Percentiles rank a stretch among this genome's conserved stretches.
Conservation (phyloP, 2,888 invertebrate genomes). For the Carterocephalus palaemon region DNA sequence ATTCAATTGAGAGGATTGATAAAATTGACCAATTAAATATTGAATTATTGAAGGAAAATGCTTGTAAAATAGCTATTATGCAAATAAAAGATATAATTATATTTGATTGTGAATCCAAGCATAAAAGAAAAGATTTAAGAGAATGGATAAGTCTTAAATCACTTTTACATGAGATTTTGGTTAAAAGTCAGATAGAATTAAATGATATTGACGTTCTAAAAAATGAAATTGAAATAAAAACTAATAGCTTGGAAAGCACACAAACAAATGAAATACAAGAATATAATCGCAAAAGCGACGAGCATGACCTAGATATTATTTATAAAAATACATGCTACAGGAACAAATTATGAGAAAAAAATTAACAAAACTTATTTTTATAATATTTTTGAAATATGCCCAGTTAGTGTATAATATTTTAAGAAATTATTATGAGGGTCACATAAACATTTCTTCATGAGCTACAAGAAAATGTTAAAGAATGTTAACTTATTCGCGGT, state of each 20-base stretch:
- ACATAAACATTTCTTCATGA: no score
- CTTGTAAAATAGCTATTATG: slow-evolving; percentile 33
- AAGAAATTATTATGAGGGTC: no score
- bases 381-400: no score
- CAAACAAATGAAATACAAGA: slow-evolving; percentile 5
- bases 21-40: background rate
- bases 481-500: no score
- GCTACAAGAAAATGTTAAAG: no score
- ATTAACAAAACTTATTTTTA: background rate
- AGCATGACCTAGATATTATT: slow-evolving; percentile 1
- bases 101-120: slow-evolving; percentile 24
- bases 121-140: slow-evolving; percentile 10
- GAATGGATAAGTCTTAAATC: slow-evolving; percentile 36
- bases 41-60: background rate
- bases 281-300: background rate
- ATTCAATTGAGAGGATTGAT: no score
- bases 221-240: slow-evolving; percentile 35
- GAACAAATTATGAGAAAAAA: background rate
- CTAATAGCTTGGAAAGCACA: slow-evolving; percentile 23
- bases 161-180: slow-evolving; percentile 33
- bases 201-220: slow-evolving; percentile 28
- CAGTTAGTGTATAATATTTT: no score
- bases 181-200: slow-evolving; percentile 25
- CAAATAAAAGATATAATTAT: slow-evolving; percentile 36
- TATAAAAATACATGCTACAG: slow-evolving; percentile 3